phyloP scores from a whole-genome alignment of 2,797 vertebrate species.

The Neomorphus geoffroyi region DNA sequence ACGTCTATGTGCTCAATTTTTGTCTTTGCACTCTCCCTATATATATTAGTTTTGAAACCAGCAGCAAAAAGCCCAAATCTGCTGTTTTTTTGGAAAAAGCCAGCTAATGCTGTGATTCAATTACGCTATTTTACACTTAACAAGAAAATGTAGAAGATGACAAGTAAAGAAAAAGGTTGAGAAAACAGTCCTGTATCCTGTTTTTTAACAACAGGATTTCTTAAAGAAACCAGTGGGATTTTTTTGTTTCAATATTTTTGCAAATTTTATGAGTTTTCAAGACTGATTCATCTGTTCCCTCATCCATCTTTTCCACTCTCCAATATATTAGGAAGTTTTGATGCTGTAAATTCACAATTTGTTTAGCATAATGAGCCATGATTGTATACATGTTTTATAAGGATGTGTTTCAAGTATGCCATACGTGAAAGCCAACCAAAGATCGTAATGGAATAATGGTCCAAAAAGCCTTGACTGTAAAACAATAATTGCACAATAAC shows the following conservation, averaged over 20 bases:
- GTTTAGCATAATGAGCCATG: background rate
- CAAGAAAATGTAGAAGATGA: conserved; percentile 7
- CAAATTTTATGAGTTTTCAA: background rate
- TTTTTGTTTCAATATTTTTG: background rate
- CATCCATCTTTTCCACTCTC: background rate
- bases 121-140: conserved; percentile 43
- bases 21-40: background rate
- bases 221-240: background rate
- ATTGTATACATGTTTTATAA: background rate
- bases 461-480: background rate
- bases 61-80: conserved; percentile 45
- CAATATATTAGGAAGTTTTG: background rate
- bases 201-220: background rate
- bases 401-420: accelerated
- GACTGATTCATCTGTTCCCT: background rate
- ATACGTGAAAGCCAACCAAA: background rate
- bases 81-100: conserved; percentile 35
- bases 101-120: conserved; percentile 54
- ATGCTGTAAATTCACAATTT: background rate
- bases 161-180: background rate
- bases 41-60: conserved; percentile 47
- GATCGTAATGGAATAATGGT: background rate
- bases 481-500: background rate
- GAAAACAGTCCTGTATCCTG: background rate
- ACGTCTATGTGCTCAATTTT: conserved; percentile 67